Evolutionary conservation across 2,113 vertebrate species (phyloP), one percentile per base, ranked within the genome.

Genomic region (Melierax canorus): DNA sequence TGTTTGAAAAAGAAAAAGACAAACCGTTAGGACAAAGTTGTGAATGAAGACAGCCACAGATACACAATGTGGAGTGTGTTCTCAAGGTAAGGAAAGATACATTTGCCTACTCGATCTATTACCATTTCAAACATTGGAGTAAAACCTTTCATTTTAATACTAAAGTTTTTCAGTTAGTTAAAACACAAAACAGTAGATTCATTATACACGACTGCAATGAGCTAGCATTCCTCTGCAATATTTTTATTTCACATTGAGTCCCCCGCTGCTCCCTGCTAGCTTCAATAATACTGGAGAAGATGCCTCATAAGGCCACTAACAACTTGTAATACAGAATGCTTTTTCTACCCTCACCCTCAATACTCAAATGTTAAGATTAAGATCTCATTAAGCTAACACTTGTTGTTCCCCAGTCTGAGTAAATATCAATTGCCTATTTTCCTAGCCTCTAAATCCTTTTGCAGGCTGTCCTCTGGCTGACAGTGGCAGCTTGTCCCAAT

Each of bases 1-100:
- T 99, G 88, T 46, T 59, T 11, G 56, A 41, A 84, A 72, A 75
- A 85, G 56, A 34, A 63, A 45, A 55, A 55, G 53, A 63, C 45
- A 72, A 59, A 19, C 6, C 7, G 0, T 39, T 8, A 69, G 22
- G 73, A 66, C 16, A 11, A 6, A 88, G 85, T 0, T 48, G 9
- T 6, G 29, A 81, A 71, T 1, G 2, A 20, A 45, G 12, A 41
- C 38, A 66, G 12, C 8, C 3, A 1, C 51, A 77, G 60, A 39
- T 4, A 39, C 5, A 13, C 21, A 7, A 7, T 2, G 1, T 13
- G 3, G 24, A 30, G 14, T 1, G 1, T 9, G 5, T 7, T n/a
- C 30, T 39, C 30, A 1, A 2, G 15, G 9, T 15, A 29, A 55
- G 20, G 6, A 43, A 26, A 30, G 22, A 7, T 6, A 29, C 12